These are phyloP conservation scores for Creontiades dilutus DNA, from an alignment of 2,888 invertebrate genomes.

Conservation along the genomic window DNA sequence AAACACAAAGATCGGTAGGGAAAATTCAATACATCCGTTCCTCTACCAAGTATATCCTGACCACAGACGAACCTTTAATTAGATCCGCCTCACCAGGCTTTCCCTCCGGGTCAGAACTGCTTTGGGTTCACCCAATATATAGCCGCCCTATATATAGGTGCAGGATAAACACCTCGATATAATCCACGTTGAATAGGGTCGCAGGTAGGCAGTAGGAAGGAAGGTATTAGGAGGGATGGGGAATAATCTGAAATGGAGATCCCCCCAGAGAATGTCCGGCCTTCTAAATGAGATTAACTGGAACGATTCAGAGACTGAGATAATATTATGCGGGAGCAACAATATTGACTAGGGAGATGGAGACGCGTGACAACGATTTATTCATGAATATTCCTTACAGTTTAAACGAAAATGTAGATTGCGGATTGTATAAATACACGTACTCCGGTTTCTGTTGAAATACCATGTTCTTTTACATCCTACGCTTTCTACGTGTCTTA, in stretches of 20 bases:
- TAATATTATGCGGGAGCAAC: conserved; percentile 24
- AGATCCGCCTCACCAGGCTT: not conserved
- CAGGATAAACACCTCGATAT: conserved; percentile 30
- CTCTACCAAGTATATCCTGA: not conserved
- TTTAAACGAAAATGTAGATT: not conserved
- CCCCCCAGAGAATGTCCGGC: conserved; percentile 40
- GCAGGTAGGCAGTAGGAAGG: not conserved
- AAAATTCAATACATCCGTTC: too few relatives aligned
- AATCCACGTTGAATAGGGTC: conserved; percentile 22
- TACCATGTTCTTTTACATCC: too few relatives aligned
- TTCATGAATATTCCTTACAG: not conserved
- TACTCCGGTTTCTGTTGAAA: too few relatives aligned
- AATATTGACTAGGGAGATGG: conserved; percentile 33
- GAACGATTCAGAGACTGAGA: conserved; percentile 26
- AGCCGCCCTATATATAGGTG: not conserved
- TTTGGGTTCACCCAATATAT: not conserved
- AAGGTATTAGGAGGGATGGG: conserved; percentile 18
- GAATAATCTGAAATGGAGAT: conserved; percentile 39
- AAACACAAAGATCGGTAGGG: too few relatives aligned
- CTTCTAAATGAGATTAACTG: conserved; percentile 39
- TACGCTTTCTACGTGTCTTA: too few relatives aligned
- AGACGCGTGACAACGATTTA: not conserved
- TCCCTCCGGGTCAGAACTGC: not conserved
- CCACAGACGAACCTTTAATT: not conserved
- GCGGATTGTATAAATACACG: not conserved